These are phyloP conservation scores for Osedax fenrisi DNA, from an alignment of 2,888 invertebrate species.

Conservation along the genomic window DNA sequence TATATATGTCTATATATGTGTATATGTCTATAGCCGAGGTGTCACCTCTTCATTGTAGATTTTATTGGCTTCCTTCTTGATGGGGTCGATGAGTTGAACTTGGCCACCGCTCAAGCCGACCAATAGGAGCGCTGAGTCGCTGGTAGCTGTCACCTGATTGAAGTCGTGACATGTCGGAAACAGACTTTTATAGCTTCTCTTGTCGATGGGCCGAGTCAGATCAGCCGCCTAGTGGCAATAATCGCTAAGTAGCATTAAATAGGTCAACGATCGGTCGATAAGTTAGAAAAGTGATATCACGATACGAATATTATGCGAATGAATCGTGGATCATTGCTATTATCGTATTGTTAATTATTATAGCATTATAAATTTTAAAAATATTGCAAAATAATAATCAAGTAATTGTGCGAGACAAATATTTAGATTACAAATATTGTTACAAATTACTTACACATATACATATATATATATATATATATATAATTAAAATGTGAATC, in stretches of 20 bases:
- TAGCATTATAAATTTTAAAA: no score
- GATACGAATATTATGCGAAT: not conserved
- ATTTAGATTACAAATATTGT: no score
- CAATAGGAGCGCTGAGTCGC: slow-evolving; percentile 72
- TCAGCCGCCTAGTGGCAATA: slow-evolving; percentile 84
- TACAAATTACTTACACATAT: no score
- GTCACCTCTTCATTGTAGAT: slow-evolving; percentile 93
- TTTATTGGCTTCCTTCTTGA: slow-evolving; percentile 83
- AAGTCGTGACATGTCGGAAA: slow-evolving; percentile 98
- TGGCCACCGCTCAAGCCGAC: slow-evolving; percentile 97
- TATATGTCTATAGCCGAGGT: slow-evolving; percentile 41
- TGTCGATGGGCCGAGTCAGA: slow-evolving; percentile 88
- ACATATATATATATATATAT: no score
- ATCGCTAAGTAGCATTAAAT: no score
- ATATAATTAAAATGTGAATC: no score
- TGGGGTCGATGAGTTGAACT: slow-evolving; percentile 90
- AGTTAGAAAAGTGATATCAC: not conserved
- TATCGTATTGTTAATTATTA: not conserved
- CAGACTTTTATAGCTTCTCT: slow-evolving; percentile 93
- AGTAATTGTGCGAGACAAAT: no score
- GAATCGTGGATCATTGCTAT: not conserved
- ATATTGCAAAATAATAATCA: no score
- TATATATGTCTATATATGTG: not conserved
- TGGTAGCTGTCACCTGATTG: slow-evolving; percentile 57
- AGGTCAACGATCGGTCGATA: no score